A percentile compares a stretch with the other conserved stretches of the same genome.
phyloP scores from a whole-genome alignment of 2,888 invertebrate genomes.

The Adineta ricciae region DNA sequence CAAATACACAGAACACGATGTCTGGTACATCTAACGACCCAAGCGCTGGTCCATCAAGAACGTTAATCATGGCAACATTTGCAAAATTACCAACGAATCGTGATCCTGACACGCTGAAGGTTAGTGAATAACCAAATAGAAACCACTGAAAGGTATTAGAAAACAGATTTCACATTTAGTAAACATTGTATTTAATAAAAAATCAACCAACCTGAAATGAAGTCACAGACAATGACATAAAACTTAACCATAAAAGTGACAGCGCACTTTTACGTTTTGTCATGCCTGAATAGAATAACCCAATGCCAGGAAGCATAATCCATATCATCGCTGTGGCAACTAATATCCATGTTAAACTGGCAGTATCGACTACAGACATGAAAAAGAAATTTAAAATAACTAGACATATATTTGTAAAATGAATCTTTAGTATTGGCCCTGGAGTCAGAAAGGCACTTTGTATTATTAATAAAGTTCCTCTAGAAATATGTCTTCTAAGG shows the following conservation, averaged over 20 bases:
- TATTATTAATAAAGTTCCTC: too few species aligned
- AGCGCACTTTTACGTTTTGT: not conserved
- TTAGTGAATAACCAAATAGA: not conserved
- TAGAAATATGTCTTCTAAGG: too few species aligned
- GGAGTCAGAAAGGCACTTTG: too few species aligned
- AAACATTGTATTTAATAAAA: too few species aligned
- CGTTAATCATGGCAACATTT: not conserved
- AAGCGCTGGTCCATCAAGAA: not conserved
- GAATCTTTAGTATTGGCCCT: not conserved
- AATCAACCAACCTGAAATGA: not conserved
- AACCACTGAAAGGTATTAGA: slow-evolving; percentile 5
- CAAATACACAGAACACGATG: slow-evolving; percentile 10
- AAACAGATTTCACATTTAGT: not conserved
- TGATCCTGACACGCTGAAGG: not conserved
- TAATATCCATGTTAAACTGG: not conserved
- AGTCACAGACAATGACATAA: not conserved
- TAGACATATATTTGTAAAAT: not conserved
- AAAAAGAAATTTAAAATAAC: not conserved
- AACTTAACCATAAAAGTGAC: not conserved
- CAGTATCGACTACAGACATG: not conserved
- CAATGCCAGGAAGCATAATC: not conserved
- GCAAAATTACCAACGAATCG: slow-evolving; percentile 10
- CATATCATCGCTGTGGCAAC: not conserved
- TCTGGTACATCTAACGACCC: not conserved
- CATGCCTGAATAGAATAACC: not conserved